Evolutionary conservation across 2,888 invertebrate species (phyloP).

Genomic region (Phalera bucephala): DNA sequence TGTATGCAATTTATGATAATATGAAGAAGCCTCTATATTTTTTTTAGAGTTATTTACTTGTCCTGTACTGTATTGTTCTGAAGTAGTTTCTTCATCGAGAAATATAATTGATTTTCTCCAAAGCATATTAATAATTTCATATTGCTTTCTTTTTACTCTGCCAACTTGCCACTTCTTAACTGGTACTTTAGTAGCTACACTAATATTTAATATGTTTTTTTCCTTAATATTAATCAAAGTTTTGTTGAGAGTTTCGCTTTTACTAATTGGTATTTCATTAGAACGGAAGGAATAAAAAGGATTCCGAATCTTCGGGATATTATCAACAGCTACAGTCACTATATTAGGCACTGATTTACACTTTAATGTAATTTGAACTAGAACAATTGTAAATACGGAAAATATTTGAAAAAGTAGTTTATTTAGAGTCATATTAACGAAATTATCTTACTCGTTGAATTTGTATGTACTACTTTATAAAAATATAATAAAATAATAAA

Average conservation of each 20-base stretch:
- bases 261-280: neutral
- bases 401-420: conserved; percentile 5
- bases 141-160: conserved; percentile 53
- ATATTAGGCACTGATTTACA: neutral
- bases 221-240: neutral
- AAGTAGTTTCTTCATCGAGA: conserved; percentile 31
- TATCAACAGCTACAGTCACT: too few species aligned
- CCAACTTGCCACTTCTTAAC: conserved; percentile 47
- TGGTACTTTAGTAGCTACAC: conserved; percentile 1
- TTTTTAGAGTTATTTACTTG: conserved; percentile 9
- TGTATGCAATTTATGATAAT: conserved; percentile 9
- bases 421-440: conserved; percentile 5
- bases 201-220: conserved; percentile 3
- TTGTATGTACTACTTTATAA: too few species aligned
- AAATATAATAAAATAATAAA: too few species aligned
- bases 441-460: too few species aligned
- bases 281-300: neutral
- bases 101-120: conserved; percentile 60
- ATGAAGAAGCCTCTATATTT: neutral
- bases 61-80: conserved; percentile 11
- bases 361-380: conserved; percentile 1
- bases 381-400: neutral
- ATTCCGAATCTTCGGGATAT: neutral
- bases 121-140: conserved; percentile 61
- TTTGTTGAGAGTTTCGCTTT: neutral